Conservation (phyloP, 2,888 invertebrate genomes). For the Ceramica pisi region DNA sequence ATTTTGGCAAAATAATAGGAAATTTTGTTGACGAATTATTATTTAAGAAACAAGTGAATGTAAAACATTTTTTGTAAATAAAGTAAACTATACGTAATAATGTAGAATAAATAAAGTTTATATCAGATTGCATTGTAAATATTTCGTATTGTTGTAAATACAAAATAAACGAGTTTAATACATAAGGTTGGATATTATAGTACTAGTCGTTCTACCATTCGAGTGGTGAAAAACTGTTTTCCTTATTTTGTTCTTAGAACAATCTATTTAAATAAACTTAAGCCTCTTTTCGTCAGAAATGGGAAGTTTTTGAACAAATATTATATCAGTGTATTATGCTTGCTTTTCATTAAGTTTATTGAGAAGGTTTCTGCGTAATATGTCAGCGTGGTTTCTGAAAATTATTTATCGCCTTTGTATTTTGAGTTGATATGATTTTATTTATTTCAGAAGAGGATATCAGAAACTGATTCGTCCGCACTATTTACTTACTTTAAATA, state of each 20-base stretch:
- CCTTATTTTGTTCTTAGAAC: conserved; percentile 86
- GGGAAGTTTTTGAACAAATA: not conserved
- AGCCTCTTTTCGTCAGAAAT: conserved; percentile 58
- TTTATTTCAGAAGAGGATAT: not conserved
- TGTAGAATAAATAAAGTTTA: conserved; percentile 76
- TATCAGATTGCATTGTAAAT: conserved; percentile 86
- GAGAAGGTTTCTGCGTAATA: not conserved
- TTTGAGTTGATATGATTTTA: not conserved
- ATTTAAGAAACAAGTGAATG: conserved; percentile 63
- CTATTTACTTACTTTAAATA: not conserved
- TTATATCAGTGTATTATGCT: not conserved
- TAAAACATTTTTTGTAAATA: conserved; percentile 69
- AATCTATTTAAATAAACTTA: conserved; percentile 67
- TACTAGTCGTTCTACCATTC: conserved; percentile 78
- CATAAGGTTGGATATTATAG: conserved; percentile 66
- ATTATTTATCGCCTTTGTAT: not conserved
- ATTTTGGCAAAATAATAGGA: conserved; percentile 33
- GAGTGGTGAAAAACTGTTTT: conserved; percentile 82
- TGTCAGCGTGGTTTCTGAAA: not conserved
- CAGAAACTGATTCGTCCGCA: not conserved
- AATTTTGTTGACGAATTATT: conserved; percentile 52
- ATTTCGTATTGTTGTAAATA: conserved; percentile 86
- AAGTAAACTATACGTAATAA: conserved; percentile 68
- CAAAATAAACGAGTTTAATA: conserved; percentile 70
- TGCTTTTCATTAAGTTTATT: not conserved